Evolutionary conservation across 1,140 invertebrate genomes (phyloP), one percentile per base, ranked within the genome.

Genomic region (Batillaria attramentaria): DNA sequence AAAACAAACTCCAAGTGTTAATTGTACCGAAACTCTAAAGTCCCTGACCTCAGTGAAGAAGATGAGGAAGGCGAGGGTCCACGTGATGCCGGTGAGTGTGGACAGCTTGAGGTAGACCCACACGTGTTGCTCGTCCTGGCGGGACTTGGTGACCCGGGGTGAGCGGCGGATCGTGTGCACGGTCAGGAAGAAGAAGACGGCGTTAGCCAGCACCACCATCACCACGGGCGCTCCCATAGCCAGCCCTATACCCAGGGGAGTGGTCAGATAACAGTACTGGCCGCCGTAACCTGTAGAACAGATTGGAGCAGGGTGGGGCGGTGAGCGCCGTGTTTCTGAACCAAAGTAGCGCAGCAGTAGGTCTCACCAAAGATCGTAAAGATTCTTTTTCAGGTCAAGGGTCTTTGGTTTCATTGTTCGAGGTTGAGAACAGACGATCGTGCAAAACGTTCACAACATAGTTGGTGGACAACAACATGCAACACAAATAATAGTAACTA

Each of bases 81-180:
- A 87, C 0, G 82, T 84, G 31, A 81, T 57, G 24, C 85, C 84
- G 1, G 83, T 84, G 2, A 87, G 43, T 3, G 84, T 81, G 4
- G 85, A 85, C 43, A 87, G 66, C 37, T 84, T 84, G 31, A 84
- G 68, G 77, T 85, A 85, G 18, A 87, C 80, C 31, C 77, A 79
- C 33, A 80, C 77, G 16, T 83, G 73, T 18, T 80, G 69, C 20
- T 85, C 80, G n/a, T 80, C 80, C n/a, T 66, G 65, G 10, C 76
- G 75, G 0, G 41, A 62, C 46, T 60, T 35, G 18, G 18, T 54
- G 16, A 57, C 42, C 20, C 75, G 78, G 35, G 77, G 78, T 0
- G 42, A 41, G 5, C 57, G 68, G 1, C 73, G 41, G 28, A 84
- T 82, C 2, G 66, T 41, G 16, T 79, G 69, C 33, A 85, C 79